A percentile compares a stretch with the other conserved stretches of the same genome.
Conservation (phyloP, 2,113 vertebrate genomes). For the Cranoglanis bouderius region DNA sequence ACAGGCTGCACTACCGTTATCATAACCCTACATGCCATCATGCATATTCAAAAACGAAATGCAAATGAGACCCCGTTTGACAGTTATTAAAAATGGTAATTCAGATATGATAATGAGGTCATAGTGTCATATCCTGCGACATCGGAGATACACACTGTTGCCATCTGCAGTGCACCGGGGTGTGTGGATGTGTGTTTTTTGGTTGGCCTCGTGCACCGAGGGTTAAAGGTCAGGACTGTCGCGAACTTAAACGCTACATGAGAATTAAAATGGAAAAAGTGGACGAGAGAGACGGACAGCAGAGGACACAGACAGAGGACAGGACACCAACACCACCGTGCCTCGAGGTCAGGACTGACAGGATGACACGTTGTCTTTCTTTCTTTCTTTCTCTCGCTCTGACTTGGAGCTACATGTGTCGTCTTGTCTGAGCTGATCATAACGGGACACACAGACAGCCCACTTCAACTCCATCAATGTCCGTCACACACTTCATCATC, state of each 20-base stretch:
- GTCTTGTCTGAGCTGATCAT: conserved; percentile 74
- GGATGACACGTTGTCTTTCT: conserved; percentile 80
- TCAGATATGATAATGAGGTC: conserved; percentile 38
- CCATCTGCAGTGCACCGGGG: conserved; percentile 35
- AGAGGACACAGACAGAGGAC: conserved; percentile 46
- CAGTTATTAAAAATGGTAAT: conserved; percentile 48
- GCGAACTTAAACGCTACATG: neutral
- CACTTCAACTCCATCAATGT: conserved; percentile 74
- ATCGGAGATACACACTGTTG: conserved; percentile 2
- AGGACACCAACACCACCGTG: conserved; percentile 23
- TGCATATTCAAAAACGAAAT: conserved; percentile 50
- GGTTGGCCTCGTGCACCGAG: neutral
- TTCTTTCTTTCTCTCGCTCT: conserved; percentile 59
- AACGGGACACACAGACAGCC: conserved; percentile 77
- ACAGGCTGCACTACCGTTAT: conserved; percentile 62
- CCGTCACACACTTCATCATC: conserved; percentile 49
- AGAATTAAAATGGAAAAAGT: neutral
- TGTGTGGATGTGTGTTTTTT: conserved; percentile 26
- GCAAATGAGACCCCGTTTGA: conserved; percentile 30
- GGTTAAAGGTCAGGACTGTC: conserved; percentile 25
- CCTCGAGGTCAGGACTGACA: conserved; percentile 69
- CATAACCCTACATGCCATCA: conserved; percentile 51
- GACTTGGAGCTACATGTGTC: conserved; percentile 75
- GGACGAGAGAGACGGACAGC: neutral
- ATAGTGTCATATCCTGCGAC: conserved; percentile 42